Evolutionary conservation across 1,140 invertebrate species (phyloP).

Genomic region (Drosophila takahashii): DNA sequence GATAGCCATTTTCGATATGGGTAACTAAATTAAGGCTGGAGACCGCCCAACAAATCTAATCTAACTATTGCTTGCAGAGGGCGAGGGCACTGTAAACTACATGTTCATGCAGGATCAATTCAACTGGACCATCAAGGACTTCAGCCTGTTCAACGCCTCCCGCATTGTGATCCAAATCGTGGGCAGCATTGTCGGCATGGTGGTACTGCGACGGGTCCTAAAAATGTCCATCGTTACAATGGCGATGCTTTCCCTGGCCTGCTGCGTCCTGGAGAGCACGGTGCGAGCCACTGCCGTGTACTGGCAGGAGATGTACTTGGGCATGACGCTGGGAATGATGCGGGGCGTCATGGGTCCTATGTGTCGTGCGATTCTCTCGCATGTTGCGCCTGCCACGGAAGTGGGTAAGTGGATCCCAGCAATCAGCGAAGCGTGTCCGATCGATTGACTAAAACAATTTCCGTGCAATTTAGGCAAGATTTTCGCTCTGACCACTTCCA

Average conservation of each 20-base stretch:
- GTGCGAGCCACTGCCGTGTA: constrained; percentile 86
- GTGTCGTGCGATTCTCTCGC: constrained; percentile 88
- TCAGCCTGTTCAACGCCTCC: constrained; percentile 85
- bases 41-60: not conserved
- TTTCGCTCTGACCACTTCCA: constrained; percentile 87
- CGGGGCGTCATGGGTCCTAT: constrained; percentile 87
- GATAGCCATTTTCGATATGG: constrained; percentile 86
- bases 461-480: constrained; percentile 85
- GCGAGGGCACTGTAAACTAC: constrained; percentile 86
- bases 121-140: constrained; percentile 88
- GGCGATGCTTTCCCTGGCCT: constrained; percentile 73
- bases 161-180: constrained; percentile 85
- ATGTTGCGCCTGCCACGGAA: constrained; percentile 87
- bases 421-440: not conserved
- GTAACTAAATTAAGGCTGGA: constrained; percentile 5
- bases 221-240: constrained; percentile 75
- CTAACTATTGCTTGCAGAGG: constrained; percentile 61
- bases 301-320: constrained; percentile 88
- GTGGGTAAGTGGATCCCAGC: constrained; percentile 86
- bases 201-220: constrained; percentile 85
- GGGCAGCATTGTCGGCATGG: constrained; percentile 86
- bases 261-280: constrained; percentile 84
- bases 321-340: constrained; percentile 86
- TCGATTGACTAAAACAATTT: constrained; percentile 1
- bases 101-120: constrained; percentile 88